Percentiles rank a stretch among this genome's conserved stretches.
These are phyloP conservation scores for Meles meles DNA, from an alignment of 2,113 vertebrate genomes.

Conservation along the genomic window DNA sequence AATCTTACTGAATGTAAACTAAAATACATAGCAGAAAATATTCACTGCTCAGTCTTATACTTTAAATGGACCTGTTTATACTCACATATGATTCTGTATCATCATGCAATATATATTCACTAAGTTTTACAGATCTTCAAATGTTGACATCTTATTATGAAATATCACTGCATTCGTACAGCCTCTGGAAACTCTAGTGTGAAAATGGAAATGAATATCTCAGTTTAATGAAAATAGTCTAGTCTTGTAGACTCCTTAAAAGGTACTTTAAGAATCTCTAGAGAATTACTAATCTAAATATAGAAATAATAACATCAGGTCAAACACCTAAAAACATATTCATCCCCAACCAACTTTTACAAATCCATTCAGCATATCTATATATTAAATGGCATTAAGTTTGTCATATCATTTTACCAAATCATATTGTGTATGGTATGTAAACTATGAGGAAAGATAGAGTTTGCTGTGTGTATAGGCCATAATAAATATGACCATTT, in stretches of 20 bases:
- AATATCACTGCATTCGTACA: neutral
- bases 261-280: neutral
- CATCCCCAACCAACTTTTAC: neutral
- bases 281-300: constrained; percentile 12
- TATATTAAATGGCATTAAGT: constrained; percentile 19
- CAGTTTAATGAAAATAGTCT: neutral
- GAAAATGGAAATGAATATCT: constrained; percentile 28
- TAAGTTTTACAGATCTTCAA: constrained; percentile 14
- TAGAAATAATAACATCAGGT: neutral
- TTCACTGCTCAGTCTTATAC: neutral
- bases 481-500: neutral
- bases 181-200: neutral
- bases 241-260: neutral
- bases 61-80: neutral
- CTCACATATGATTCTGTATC: neutral
- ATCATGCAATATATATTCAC: neutral
- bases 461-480: neutral
- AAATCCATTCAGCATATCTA: neutral
- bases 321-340: constrained; percentile 24
- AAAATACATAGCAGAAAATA: neutral
- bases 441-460: neutral
- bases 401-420: neutral
- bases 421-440: neutral
- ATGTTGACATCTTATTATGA: neutral
- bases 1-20: neutral